Evolutionary conservation across 2,888 invertebrate genomes (phyloP).

Genomic region (Cryptus armator): DNA sequence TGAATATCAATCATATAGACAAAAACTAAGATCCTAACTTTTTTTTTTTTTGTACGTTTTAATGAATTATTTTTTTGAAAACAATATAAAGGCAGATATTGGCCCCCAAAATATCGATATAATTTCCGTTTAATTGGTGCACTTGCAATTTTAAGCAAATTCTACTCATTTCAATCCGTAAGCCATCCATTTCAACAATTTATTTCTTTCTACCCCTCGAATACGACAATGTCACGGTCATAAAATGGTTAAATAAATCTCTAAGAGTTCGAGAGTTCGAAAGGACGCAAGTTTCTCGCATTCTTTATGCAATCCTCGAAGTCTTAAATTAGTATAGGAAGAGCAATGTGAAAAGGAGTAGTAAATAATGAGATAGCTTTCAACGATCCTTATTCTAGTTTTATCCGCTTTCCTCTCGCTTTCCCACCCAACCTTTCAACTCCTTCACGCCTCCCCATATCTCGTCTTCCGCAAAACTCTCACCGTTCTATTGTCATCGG

Average conservation of each 20-base stretch:
- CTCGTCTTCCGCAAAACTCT: conserved; percentile 42
- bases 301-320: neutral
- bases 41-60: too few relatives aligned
- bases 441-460: conserved; percentile 21
- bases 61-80: too few relatives aligned
- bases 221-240: neutral
- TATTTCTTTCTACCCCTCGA: neutral
- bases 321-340: neutral
- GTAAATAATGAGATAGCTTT: conserved; percentile 10
- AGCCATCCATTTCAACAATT: neutral
- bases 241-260: neutral
- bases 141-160: neutral
- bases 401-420: neutral
- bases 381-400: conserved; percentile 1
- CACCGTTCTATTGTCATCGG: conserved; percentile 64
- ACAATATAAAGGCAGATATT: too few relatives aligned
- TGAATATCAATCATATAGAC: too few relatives aligned
- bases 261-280: neutral
- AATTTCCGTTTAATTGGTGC: neutral
- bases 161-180: too few relatives aligned
- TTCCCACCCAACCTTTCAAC: neutral
- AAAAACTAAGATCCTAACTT: too few relatives aligned
- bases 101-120: neutral
- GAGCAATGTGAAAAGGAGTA: conserved; percentile 6
- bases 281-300: neutral